phyloP scores from a whole-genome alignment of 2,113 vertebrate genomes.

The Fregata magnificens region DNA sequence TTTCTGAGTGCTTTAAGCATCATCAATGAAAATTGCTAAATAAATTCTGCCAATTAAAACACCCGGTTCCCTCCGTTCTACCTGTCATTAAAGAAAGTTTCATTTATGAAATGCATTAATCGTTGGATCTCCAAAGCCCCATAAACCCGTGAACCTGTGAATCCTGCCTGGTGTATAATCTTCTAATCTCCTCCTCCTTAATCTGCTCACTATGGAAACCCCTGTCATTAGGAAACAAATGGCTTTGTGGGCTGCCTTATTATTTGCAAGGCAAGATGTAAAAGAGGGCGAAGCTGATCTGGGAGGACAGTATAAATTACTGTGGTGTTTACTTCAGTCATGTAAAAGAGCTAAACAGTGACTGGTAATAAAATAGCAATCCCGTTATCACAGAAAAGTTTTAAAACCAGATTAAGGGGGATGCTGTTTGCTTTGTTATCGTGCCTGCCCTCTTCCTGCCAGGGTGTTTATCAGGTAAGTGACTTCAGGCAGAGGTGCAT shows the following conservation, averaged over 20 bases:
- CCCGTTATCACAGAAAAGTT: conserved; percentile 59
- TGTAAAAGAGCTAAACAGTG: conserved; percentile 56
- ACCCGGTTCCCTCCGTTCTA: neutral
- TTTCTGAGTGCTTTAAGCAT: neutral
- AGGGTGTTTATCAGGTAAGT: conserved; percentile 45
- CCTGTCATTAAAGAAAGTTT: conserved; percentile 9
- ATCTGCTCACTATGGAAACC: conserved; percentile 66
- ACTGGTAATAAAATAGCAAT: conserved; percentile 52
- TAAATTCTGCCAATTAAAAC: conserved; percentile 28
- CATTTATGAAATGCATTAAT: conserved; percentile 55
- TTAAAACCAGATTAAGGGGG: conserved; percentile 43
- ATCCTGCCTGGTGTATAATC: conserved; percentile 63
- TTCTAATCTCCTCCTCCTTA: conserved; percentile 63
- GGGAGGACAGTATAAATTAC: conserved; percentile 51
- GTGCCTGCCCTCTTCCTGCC: conserved; percentile 25
- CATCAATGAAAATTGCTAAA: neutral
- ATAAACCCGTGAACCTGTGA: conserved; percentile 49
- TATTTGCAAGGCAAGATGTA: conserved; percentile 60
- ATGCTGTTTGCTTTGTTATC: conserved; percentile 40
- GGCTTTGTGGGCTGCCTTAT: conserved; percentile 59
- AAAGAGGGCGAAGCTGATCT: conserved; percentile 29
- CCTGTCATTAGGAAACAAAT: conserved; percentile 71
- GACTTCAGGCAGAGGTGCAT: neutral
- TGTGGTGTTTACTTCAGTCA: conserved; percentile 8
- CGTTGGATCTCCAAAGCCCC: conserved; percentile 49